Conservation (phyloP, 2,888 invertebrate genomes). For the Hydriomena furcata region DNA sequence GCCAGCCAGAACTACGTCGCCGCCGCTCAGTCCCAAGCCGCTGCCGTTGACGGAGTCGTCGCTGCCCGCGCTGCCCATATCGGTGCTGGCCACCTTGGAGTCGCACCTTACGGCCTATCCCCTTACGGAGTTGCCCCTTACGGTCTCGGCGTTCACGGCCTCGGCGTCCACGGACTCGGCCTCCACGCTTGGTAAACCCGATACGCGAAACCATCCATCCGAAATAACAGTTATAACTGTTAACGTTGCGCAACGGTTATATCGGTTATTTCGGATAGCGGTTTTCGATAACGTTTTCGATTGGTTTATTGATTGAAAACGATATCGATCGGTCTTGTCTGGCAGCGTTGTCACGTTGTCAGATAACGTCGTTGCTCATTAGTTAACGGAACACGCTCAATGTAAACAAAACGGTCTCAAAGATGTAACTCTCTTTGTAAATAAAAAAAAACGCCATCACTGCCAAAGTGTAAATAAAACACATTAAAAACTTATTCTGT, state of each 20-base stretch:
- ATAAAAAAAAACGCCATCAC: slow-evolving; percentile 75
- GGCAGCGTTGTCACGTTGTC: slow-evolving; percentile 43
- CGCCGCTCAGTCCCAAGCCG: slow-evolving; percentile 74
- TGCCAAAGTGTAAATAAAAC: slow-evolving; percentile 84
- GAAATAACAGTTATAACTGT: slow-evolving; percentile 1
- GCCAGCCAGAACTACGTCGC: slow-evolving; percentile 72
- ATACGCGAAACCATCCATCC: slow-evolving; percentile 18
- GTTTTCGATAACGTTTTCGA: slow-evolving; percentile 32
- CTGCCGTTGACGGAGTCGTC: slow-evolving; percentile 61
- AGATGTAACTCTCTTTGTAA: slow-evolving; percentile 81
- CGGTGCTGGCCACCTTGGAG: slow-evolving; percentile 39
- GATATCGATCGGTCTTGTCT: slow-evolving; percentile 42
- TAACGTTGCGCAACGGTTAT: background rate
- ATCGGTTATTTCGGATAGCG: slow-evolving; percentile 11
- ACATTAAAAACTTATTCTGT: slow-evolving; percentile 49
- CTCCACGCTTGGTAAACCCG: slow-evolving; percentile 65
- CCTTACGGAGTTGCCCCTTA: slow-evolving; percentile 28
- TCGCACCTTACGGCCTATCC: slow-evolving; percentile 29
- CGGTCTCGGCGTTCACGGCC: slow-evolving; percentile 26
- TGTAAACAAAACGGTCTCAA: slow-evolving; percentile 66
- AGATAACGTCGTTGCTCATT: slow-evolving; percentile 42
- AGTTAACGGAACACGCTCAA: slow-evolving; percentile 62
- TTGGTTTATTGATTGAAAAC: slow-evolving; percentile 23
- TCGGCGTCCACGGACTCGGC: slow-evolving; percentile 36
- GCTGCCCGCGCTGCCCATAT: slow-evolving; percentile 46